Percentiles rank a stretch among this genome's conserved stretches.
Conservation (phyloP, 2,888 invertebrate species). For the Drosophila stalkeri region DNA sequence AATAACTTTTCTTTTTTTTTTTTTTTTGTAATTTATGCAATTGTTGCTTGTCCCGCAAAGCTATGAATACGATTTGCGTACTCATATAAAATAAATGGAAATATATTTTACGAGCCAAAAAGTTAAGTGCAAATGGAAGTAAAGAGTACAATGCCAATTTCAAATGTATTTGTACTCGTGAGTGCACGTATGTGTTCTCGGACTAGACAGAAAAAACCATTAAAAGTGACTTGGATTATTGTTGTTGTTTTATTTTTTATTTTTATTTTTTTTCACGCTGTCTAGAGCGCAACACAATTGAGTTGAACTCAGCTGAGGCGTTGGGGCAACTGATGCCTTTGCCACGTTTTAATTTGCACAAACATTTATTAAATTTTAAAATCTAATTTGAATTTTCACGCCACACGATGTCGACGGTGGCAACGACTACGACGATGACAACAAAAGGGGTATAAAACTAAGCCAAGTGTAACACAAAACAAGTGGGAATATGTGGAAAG, state of each 20-base stretch:
- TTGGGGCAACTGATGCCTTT: constrained; percentile 54
- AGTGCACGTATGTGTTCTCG: background rate
- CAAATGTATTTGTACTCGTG: background rate
- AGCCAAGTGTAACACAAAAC: constrained; percentile 67
- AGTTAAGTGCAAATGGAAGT: constrained; percentile 7
- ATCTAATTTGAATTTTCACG: constrained; percentile 82
- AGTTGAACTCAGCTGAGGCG: constrained; percentile 23
- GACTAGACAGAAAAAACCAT: constrained; percentile 67
- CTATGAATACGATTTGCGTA: background rate
- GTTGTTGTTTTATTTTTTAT: background rate
- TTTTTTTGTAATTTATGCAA: background rate
- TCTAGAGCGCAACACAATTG: constrained; percentile 24
- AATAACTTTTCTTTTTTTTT: too few species aligned
- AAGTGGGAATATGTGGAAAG: background rate
- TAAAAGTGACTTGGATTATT: constrained; percentile 57
- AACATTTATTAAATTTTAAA: constrained; percentile 82
- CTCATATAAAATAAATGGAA: constrained; percentile 6
- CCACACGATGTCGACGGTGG: constrained; percentile 47
- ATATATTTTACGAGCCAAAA: constrained; percentile 1
- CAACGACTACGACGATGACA: constrained; percentile 6
- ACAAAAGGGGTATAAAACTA: constrained; percentile 48
- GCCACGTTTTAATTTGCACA: constrained; percentile 74
- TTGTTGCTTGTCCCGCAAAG: background rate
- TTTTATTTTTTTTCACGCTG: constrained; percentile 39
- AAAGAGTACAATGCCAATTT: constrained; percentile 6